Conservation (phyloP, 2,797 vertebrate genomes). For the Poecilia gillii region DNA sequence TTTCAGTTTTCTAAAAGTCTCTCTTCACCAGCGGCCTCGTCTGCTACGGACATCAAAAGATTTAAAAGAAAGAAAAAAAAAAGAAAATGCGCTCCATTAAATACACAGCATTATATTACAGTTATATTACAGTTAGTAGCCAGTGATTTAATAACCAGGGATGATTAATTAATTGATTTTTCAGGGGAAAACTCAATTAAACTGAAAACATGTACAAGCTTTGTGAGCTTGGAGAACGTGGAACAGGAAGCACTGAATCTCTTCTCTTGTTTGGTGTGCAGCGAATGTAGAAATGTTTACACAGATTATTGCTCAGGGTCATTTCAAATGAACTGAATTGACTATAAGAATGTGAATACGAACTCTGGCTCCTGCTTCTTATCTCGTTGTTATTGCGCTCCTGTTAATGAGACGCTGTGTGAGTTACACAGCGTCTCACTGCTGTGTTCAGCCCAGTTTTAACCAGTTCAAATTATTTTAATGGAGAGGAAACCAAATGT, state of each 20-base stretch:
- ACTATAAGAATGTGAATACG: conserved; percentile 70
- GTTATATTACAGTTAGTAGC: neutral
- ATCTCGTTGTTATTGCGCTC: neutral
- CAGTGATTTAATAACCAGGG: too few relatives aligned
- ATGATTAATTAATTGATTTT: neutral
- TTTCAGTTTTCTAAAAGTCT: neutral
- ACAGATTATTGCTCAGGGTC: conserved; percentile 80
- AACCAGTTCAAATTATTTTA: neutral
- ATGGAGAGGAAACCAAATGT: neutral
- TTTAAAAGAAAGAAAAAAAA: neutral
- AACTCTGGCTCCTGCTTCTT: conserved; percentile 37
- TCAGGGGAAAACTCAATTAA: too few relatives aligned
- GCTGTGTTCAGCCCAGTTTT: neutral
- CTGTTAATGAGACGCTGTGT: neutral
- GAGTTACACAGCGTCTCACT: neutral
- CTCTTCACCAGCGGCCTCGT: too few relatives aligned
- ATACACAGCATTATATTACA: neutral
- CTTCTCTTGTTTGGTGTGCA: conserved; percentile 51
- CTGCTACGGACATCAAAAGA: neutral
- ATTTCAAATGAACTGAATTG: conserved; percentile 71
- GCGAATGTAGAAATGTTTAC: conserved; percentile 79
- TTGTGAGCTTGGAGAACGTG: conserved; percentile 22
- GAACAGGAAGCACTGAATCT: conserved; percentile 32
- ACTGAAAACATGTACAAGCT: conserved; percentile 35
- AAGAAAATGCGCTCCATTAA: neutral